Evolutionary conservation across 2,113 vertebrate genomes (phyloP), one percentile per base, ranked within the genome.

Genomic region (Cepphus grylle): DNA sequence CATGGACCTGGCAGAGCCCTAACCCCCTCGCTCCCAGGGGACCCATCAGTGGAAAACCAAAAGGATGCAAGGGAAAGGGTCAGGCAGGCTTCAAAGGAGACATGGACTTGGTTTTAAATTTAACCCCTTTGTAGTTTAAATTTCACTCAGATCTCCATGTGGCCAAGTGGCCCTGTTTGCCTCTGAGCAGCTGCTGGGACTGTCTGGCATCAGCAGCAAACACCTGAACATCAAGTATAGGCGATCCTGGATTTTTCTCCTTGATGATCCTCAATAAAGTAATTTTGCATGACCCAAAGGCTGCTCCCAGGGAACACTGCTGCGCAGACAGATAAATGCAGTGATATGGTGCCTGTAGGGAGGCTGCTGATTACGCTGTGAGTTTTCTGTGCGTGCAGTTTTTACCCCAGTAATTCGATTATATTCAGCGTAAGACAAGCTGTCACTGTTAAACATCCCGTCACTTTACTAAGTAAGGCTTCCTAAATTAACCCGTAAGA

Each of bases 91-190:
- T 83, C 78, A 66, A 90, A 97, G 96, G 86, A 97, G 94, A 96
- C 76, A 4, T 49, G 26, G 93, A 43, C 85, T 93, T 96, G 92
- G 93, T 95, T 94, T 71, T 78, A 92, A 96, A 95, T 95, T 89
- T 93, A 94, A 89, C 61, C 88, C 79, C 32, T 92, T 66, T 76
- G 47, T 83, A 74, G 93, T 71, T 98, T 92, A 91, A 86, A 71
- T 96, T 93, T 96, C 95, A 87, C 45, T 8, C 59, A 76, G 67
- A 76, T 67, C 81, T 71, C 90, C 86, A 86, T 42, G 80, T 94
- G 96, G 90, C 79, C 92, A 43, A 71, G 27, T 34, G 22, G 25
- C 22, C 53, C 52, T 40, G 9, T 34, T 81, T 52, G n/a, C n/a
- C 15, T 26, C 56, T 27, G 10, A 49, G 74, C 43, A 82, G 70